A percentile compares a stretch with the other conserved stretches of the same genome.
These are phyloP conservation scores for Sciurus niger DNA, from an alignment of 2,113 vertebrate species.

Conservation along the genomic window DNA sequence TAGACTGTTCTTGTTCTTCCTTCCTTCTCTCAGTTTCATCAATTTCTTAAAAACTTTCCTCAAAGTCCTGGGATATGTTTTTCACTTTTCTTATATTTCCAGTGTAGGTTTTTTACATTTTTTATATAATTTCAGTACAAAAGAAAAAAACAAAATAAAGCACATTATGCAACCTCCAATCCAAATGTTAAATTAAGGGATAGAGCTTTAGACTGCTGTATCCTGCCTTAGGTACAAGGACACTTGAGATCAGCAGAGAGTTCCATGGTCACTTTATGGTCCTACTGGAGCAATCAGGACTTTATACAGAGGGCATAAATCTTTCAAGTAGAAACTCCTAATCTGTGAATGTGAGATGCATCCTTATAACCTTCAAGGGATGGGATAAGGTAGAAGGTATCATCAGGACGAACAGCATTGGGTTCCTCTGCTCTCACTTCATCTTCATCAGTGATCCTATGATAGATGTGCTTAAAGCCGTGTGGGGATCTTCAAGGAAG, in stretches of 20 bases:
- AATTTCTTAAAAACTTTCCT: not conserved
- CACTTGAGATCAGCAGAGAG: constrained; percentile 56
- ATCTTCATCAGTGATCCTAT: constrained; percentile 95
- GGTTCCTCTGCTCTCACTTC: constrained; percentile 91
- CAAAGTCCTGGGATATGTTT: not conserved
- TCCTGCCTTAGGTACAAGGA: constrained; percentile 38
- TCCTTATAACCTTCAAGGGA: constrained; percentile 95
- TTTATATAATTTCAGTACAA: constrained; percentile 72
- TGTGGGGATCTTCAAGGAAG: constrained; percentile 96
- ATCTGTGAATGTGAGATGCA: constrained; percentile 95
- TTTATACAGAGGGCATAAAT: constrained; percentile 57
- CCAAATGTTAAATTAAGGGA: constrained; percentile 32
- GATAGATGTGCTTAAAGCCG: constrained; percentile 95
- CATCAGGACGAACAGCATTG: constrained; percentile 89
- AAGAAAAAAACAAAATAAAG: constrained; percentile 59
- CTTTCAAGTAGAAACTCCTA: constrained; percentile 82
- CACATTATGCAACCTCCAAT: constrained; percentile 68
- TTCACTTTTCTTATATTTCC: not conserved
- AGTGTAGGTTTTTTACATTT: not conserved
- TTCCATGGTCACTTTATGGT: constrained; percentile 38
- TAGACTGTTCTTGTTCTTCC: not conserved
- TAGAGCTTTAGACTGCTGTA: not conserved
- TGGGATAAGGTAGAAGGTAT: constrained; percentile 87
- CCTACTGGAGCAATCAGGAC: not conserved
- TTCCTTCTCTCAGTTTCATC: not conserved